Conservation (phyloP, 2,113 vertebrate species). For the Arizona elegans region DNA sequence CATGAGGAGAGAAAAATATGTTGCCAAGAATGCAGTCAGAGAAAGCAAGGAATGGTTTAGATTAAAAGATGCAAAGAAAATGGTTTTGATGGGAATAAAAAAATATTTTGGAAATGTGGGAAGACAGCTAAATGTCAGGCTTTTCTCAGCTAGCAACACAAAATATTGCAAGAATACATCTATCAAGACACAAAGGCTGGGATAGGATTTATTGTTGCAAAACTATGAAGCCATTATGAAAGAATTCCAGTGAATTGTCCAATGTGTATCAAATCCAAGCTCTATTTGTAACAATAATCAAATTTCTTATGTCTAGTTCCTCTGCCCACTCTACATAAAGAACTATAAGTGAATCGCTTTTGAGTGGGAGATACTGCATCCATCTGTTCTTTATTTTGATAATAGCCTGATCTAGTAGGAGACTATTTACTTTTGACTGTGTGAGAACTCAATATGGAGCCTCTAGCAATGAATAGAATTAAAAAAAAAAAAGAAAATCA, state of each 20-base stretch:
- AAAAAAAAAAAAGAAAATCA: not conserved
- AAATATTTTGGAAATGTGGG: not conserved
- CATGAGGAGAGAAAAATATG: not conserved
- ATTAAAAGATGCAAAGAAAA: not conserved
- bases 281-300: not conserved
- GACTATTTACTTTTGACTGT: not conserved
- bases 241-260: not conserved
- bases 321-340: not conserved
- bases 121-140: not conserved
- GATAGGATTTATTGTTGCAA: not conserved
- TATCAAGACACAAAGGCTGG: not conserved
- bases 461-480: not conserved
- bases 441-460: not conserved
- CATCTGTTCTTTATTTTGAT: not conserved
- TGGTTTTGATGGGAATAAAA: not conserved
- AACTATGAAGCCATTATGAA: not conserved
- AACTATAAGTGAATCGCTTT: not conserved
- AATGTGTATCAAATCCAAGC: not conserved
- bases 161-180: not conserved
- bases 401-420: not conserved
- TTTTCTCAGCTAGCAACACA: not conserved
- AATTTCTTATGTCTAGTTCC: not conserved
- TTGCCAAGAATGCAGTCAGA: not conserved
- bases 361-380: not conserved
- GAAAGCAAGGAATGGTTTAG: not conserved